A percentile compares a stretch with the other conserved stretches of the same genome.
Evolutionary conservation across 2,888 invertebrate species (phyloP).

Genomic region (Pseudococcus viburni): DNA sequence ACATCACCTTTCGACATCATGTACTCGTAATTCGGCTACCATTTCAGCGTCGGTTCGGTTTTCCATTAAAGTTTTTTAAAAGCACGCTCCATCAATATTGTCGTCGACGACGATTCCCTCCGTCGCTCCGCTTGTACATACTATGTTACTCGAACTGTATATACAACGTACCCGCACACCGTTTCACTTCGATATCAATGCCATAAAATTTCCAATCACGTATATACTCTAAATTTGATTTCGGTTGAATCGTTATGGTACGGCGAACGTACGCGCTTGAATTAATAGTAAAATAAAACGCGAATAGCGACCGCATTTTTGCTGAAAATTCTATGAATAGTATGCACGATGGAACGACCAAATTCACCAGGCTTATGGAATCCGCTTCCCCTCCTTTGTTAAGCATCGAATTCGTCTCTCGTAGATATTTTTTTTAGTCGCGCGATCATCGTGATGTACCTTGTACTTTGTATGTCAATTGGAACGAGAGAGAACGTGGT

Average conservation of each 20-base stretch:
- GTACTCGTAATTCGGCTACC: not conserved
- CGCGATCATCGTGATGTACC: not conserved
- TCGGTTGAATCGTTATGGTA: slow-evolving; percentile 54
- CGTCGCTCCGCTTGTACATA: not conserved
- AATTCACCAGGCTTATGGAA: slow-evolving; percentile 13
- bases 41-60: slow-evolving; percentile 9
- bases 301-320: slow-evolving; percentile 57
- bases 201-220: slow-evolving; percentile 54
- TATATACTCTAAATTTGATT: slow-evolving; percentile 57
- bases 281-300: slow-evolving; percentile 55
- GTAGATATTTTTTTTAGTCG: not conserved
- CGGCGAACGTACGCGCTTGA: slow-evolving; percentile 55
- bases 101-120: slow-evolving; percentile 24
- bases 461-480: slow-evolving; percentile 1
- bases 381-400: not conserved
- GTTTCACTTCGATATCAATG: slow-evolving; percentile 12
- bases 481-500: slow-evolving; percentile 4
- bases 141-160: not conserved
- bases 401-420: not conserved
- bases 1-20: not conserved
- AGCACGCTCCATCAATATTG: slow-evolving; percentile 38
- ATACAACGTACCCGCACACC: not conserved
- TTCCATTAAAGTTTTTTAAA: slow-evolving; percentile 31
- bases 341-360: slow-evolving; percentile 23
- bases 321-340: slow-evolving; percentile 33